A percentile compares a stretch with the other conserved stretches of the same genome.
Conservation (phyloP, 2,113 vertebrate species). For the Daphoenositta chrysoptera region DNA sequence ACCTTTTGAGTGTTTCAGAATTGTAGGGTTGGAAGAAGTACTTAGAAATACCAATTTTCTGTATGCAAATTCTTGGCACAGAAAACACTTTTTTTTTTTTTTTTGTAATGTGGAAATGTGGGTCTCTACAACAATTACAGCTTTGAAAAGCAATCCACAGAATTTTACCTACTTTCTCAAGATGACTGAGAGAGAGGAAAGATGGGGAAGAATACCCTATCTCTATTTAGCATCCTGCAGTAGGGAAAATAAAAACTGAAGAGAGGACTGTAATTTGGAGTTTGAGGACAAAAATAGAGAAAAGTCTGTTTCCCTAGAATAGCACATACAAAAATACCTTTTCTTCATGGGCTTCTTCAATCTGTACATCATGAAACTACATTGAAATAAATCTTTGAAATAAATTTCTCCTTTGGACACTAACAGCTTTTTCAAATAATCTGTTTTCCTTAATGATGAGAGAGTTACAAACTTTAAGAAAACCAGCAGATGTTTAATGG, state of each 20-base stretch:
- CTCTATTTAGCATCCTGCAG: neutral
- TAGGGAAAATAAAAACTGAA: neutral
- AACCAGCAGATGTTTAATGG: neutral
- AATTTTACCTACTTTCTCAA: neutral
- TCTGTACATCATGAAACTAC: neutral
- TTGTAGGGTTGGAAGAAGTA: conserved; percentile 48
- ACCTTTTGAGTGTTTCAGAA: conserved; percentile 61
- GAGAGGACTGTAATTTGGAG: neutral
- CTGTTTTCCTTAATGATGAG: neutral
- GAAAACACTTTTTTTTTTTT: neutral
- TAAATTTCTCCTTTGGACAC: neutral
- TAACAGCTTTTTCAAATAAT: neutral
- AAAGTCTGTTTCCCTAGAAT: neutral
- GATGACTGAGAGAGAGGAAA: neutral
- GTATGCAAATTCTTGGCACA: conserved; percentile 30
- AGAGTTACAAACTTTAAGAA: neutral
- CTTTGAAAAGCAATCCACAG: conserved; percentile 5
- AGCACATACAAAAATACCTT: neutral
- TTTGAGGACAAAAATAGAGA: neutral
- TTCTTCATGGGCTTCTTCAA: neutral
- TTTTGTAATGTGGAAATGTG: neutral
- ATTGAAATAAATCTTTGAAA: neutral
- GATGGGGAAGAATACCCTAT: neutral
- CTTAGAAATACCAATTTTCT: conserved; percentile 52
- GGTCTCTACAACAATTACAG: conserved; percentile 25